Percentiles rank a stretch among this genome's conserved stretches.
phyloP scores from a whole-genome alignment of 2,797 vertebrate genomes.

The Bradypus variegatus region DNA sequence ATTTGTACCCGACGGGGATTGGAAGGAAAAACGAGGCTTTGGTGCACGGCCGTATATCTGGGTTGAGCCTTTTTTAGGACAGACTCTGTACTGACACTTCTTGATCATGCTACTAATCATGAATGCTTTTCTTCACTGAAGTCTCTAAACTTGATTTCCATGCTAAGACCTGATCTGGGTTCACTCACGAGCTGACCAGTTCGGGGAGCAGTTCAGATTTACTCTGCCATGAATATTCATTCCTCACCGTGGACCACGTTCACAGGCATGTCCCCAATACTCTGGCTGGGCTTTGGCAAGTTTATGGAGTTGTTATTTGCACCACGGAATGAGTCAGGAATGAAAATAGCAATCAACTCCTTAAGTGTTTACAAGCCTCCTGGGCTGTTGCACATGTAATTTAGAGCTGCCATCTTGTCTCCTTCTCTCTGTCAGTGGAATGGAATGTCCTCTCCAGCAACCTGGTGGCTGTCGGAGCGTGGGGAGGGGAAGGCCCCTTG shows the following conservation, averaged over 20 bases:
- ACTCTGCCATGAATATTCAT: conserved; percentile 26
- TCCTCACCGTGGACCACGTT: not conserved
- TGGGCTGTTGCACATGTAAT: conserved; percentile 47
- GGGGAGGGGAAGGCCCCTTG: conserved; percentile 50
- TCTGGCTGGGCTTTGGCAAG: not conserved
- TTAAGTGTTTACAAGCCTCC: conserved; percentile 54
- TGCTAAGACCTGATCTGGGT: not conserved
- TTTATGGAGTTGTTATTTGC: conserved; percentile 54
- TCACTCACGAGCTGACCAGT: not conserved
- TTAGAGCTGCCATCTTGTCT: conserved; percentile 62
- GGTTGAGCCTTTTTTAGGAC: not conserved
- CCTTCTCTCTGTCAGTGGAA: conserved; percentile 57
- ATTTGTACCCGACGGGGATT: not conserved
- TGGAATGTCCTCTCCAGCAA: conserved; percentile 47
- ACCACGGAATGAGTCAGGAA: conserved; percentile 58
- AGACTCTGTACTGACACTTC: not conserved
- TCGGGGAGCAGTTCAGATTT: conserved; percentile 20
- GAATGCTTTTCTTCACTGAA: conserved; percentile 23
- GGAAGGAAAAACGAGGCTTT: not conserved
- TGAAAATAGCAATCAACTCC: conserved; percentile 57
- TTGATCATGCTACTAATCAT: not conserved
- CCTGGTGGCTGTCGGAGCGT: conserved; percentile 41
- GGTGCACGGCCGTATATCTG: not conserved
- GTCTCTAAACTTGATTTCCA: conserved; percentile 33
- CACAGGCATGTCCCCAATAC: conserved; percentile 45